These are phyloP conservation scores for Erythrolamprus reginae DNA, from an alignment of 2,113 vertebrate species.

Conservation along the genomic window DNA sequence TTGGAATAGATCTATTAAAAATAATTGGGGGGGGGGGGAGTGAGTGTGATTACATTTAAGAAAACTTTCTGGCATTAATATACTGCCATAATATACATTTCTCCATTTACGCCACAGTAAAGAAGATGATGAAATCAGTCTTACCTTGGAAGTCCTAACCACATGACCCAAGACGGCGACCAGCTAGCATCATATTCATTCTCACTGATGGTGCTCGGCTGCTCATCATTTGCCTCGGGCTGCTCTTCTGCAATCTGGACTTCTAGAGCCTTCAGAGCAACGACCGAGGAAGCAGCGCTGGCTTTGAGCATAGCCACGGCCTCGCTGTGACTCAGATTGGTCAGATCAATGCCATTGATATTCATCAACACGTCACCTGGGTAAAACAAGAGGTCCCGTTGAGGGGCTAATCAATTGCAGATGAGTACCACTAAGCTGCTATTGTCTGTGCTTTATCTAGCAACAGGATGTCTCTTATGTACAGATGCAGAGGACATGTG, in stretches of 20 bases:
- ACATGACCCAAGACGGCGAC: constrained; percentile 98
- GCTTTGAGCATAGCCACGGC: constrained; percentile 94
- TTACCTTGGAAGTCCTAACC: constrained; percentile 93
- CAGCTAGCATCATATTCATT: constrained; percentile 92
- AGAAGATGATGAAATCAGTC: not conserved
- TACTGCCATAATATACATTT: too few relatives aligned
- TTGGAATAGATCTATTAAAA: too few relatives aligned
- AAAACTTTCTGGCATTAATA: too few relatives aligned
- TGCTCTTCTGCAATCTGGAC: constrained; percentile 85
- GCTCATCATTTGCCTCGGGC: constrained; percentile 72
- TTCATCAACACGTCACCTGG: constrained; percentile 91
- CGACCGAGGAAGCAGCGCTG: constrained; percentile 84
- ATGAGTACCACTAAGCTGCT: not conserved
- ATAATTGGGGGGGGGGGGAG: too few relatives aligned
- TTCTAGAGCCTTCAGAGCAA: constrained; percentile 86
- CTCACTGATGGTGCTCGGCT: constrained; percentile 76
- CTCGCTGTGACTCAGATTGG: constrained; percentile 91
- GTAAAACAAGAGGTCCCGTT: constrained; percentile 9
- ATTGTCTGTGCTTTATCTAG: not conserved
- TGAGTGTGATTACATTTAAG: too few relatives aligned
- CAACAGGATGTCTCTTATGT: not conserved
- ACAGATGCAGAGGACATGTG: not conserved
- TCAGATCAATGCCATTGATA: constrained; percentile 93
- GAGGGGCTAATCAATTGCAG: not conserved
- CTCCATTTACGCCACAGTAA: not conserved